Evolutionary conservation across 2,113 vertebrate genomes (phyloP).

Genomic region (Ctenomys sociabilis): DNA sequence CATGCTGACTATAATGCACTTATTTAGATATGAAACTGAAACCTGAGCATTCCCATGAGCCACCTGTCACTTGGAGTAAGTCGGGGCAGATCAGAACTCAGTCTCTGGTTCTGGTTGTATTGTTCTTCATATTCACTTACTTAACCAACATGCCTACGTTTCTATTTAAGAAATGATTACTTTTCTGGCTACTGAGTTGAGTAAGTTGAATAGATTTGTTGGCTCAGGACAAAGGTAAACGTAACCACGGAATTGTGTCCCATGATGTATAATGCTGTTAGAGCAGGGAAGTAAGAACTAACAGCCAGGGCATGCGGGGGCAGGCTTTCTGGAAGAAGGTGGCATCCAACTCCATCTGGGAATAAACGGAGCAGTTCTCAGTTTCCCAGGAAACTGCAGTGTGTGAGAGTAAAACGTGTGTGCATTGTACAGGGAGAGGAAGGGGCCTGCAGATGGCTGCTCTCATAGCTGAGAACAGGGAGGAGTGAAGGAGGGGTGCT

Average conservation of each 20-base stretch:
- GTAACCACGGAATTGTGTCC: not conserved
- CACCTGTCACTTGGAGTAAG: not conserved
- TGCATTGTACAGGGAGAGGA: not conserved
- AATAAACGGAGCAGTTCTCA: not conserved
- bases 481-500: not conserved
- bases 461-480: not conserved
- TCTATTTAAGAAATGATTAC: not conserved
- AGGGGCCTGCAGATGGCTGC: not conserved
- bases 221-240: not conserved
- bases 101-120: not conserved
- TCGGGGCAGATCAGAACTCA: not conserved
- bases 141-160: not conserved
- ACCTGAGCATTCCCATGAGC: not conserved
- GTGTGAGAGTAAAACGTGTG: not conserved
- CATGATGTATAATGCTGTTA: not conserved
- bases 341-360: not conserved
- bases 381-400: not conserved
- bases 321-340: not conserved
- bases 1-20: not conserved
- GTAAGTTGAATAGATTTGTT: not conserved
- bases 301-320: not conserved
- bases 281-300: not conserved
- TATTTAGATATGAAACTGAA: conserved; percentile 14
- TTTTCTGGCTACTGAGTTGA: not conserved
- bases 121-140: not conserved